These are phyloP conservation scores for Sebastiscus albofasciatus DNA, from an alignment of 2,797 vertebrate genomes.

Conservation along the genomic window DNA sequence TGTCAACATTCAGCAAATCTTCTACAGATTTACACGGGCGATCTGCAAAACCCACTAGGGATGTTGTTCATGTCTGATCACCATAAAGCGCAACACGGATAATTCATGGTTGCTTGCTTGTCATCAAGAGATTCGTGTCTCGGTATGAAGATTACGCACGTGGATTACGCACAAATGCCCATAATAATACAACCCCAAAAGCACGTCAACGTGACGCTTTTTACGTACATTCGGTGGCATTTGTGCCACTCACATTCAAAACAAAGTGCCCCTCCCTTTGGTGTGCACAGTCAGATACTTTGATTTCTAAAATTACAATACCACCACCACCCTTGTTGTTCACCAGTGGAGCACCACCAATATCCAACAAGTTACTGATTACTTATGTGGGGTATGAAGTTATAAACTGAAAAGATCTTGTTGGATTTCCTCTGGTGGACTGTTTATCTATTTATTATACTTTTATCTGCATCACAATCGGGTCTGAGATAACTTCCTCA, in stretches of 20 bases:
- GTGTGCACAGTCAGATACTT: background rate
- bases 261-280: slow-evolving; percentile 15
- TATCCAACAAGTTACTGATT: no score
- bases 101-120: background rate
- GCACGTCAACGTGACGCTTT: slow-evolving; percentile 16
- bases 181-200: slow-evolving; percentile 4
- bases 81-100: background rate
- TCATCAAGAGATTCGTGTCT: background rate
- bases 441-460: background rate
- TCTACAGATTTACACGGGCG: background rate
- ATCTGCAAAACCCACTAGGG: background rate
- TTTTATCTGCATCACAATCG: background rate
- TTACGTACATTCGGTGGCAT: slow-evolving; percentile 25
- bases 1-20: background rate
- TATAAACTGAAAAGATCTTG: background rate
- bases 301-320: background rate
- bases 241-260: slow-evolving; percentile 12
- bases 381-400: no score
- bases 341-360: background rate
- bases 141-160: background rate
- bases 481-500: background rate
- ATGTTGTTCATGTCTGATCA: background rate
- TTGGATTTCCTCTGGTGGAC: background rate
- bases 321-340: background rate
- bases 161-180: background rate